Evolutionary conservation across 2,888 invertebrate genomes (phyloP).

Genomic region (Amiota communis): DNA sequence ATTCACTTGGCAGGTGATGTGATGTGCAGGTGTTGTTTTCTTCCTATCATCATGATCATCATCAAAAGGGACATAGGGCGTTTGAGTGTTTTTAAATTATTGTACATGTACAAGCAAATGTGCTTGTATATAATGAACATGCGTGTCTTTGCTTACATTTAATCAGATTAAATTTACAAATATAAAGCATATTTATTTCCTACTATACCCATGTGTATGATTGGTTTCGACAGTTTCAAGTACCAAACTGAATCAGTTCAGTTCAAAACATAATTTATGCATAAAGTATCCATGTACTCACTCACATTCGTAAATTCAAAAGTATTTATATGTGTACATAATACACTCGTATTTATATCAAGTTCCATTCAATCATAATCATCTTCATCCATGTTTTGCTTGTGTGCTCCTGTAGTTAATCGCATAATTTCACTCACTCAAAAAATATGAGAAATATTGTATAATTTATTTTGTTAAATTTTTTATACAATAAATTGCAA

Average conservation of each 20-base stretch:
- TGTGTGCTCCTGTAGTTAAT: not conserved
- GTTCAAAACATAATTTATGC: constrained; percentile 13
- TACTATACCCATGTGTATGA: not conserved
- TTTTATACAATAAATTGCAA: constrained; percentile 14
- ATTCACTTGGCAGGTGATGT: too few relatives aligned
- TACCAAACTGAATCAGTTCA: constrained; percentile 9
- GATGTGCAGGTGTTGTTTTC: too few relatives aligned
- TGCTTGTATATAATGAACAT: not conserved
- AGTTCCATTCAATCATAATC: not conserved
- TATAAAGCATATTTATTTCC: not conserved
- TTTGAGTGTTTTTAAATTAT: constrained; percentile 60
- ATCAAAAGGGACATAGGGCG: constrained; percentile 36
- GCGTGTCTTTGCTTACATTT: constrained; percentile 7
- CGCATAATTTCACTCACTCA: not conserved
- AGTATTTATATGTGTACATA: constrained; percentile 28
- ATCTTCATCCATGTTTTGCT: not conserved
- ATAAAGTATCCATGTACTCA: too few relatives aligned
- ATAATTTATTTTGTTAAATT: constrained; percentile 1
- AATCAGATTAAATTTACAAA: constrained; percentile 7
- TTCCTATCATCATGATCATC: too few relatives aligned
- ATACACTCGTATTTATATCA: not conserved
- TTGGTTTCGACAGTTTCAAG: constrained; percentile 45
- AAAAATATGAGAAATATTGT: not conserved
- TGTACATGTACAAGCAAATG: constrained; percentile 40
- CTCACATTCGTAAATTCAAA: constrained; percentile 11